phyloP scores from a whole-genome alignment of 2,113 vertebrate genomes.

The Clinocottus analis region DNA sequence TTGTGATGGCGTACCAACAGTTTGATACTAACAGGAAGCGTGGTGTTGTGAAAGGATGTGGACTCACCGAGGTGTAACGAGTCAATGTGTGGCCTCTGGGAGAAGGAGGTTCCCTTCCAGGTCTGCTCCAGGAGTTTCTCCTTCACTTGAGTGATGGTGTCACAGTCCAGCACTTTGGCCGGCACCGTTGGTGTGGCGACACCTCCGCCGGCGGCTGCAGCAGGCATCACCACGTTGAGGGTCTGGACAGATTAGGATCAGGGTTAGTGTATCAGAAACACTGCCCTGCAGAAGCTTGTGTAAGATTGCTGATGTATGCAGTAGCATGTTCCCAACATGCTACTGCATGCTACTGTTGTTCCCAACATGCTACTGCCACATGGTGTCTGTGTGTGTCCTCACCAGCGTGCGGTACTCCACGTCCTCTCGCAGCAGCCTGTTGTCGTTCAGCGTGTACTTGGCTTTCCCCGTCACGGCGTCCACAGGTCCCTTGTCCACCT shows the following conservation, averaged over 20 bases:
- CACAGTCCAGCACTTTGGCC: slow-evolving; percentile 94
- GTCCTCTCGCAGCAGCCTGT: slow-evolving; percentile 94
- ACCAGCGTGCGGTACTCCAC: slow-evolving; percentile 96
- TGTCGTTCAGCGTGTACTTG: slow-evolving; percentile 97
- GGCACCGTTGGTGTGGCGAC: slow-evolving; percentile 84
- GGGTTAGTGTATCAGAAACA: neutral
- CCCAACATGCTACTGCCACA: too few relatives aligned
- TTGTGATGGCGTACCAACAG: neutral
- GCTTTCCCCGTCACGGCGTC: slow-evolving; percentile 97
- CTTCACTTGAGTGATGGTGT: slow-evolving; percentile 98
- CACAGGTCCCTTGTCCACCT: slow-evolving; percentile 97
- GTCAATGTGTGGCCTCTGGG: slow-evolving; percentile 91
- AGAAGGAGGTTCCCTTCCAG: slow-evolving; percentile 91
- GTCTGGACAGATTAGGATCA: slow-evolving; percentile 80
- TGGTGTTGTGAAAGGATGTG: neutral
- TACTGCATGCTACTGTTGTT: too few relatives aligned
- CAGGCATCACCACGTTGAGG: slow-evolving; percentile 88
- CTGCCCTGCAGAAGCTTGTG: neutral
- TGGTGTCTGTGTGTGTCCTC: slow-evolving; percentile 53
- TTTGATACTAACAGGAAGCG: neutral
- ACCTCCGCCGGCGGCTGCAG: slow-evolving; percentile 73
- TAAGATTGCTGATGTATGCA: too few relatives aligned
- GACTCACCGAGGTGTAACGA: slow-evolving; percentile 91
- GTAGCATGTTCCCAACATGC: too few relatives aligned
- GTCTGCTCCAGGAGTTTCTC: slow-evolving; percentile 98